Base-by-base conservation (phyloP, 2,888 invertebrate species). In the Acanthosoma haemorrhoidale region DNA sequence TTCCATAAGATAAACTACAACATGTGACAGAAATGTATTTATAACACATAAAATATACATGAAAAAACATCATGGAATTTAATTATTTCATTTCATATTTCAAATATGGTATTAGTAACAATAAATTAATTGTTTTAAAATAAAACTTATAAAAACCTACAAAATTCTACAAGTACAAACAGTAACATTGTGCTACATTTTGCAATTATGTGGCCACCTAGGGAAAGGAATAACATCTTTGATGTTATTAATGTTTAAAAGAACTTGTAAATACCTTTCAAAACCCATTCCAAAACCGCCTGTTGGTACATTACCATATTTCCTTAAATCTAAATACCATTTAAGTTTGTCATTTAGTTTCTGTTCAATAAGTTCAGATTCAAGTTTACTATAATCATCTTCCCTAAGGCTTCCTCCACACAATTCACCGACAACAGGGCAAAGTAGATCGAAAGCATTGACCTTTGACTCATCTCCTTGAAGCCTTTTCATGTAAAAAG, bases 201-300 rank as follows among this genome's bases (percentile, higher is more conserved):
- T 76, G 83, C 93, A 94, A 80, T 90, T 91, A 79, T 93, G 93
- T 11, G 94, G 91, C 90, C 93, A 94, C 73, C 99, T 84, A 0
- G 99, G 98, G 80, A 96, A 99, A 0, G 97, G 92, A 76, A 96
- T 85, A 4, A 91, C 89, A 79, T 99, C 99, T 80, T 94, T 93
- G 75, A 99, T 96, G 80, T 95, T 98, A 58, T 82, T 81, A 39
- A 94, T 85, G 64, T 90, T 88, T 39, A 95, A 86, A 36, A 97
- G 74, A 66, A 88, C 86, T 81, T 94, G 94, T 70, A 99, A 79
- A 76, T 91, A 87, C 76, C 99, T 86, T 79, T 99, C 99, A 78
- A 99, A 89, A 0, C 99, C 99, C 77, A 99, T 83, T 5, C 99
- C 99, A 81, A 93, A 99, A 1, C 99, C 99, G 16, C 90, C 96